Evolutionary conservation across 2,113 vertebrate species (phyloP), one percentile per base, ranked within the genome.

Genomic region (Onychostruthus taczanowskii): DNA sequence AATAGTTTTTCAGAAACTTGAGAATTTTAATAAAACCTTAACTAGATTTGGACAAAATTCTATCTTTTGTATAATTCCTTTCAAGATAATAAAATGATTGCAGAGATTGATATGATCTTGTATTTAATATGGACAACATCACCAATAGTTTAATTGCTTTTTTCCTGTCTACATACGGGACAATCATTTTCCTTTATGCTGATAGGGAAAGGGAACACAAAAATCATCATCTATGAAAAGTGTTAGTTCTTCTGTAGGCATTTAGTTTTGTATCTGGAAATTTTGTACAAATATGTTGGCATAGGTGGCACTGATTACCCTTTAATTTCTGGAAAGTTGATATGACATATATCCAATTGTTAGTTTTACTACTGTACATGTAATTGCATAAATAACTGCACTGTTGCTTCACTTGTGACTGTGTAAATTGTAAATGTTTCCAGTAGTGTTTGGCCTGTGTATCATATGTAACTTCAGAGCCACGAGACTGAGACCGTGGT

Each of bases 331-430:
- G 84, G 43, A 84, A 84, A 83, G 84, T 3, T 53, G 50, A 44
- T 73, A 22, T 1, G 6, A 35, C 27, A 6, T 89, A 85, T 87
- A 96, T 87, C 47, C 59, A 64, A 47, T 30, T 73, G 4, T 83
- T 92, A 76, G 20, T 91, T 92, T 88, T 89, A 91, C 82, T 96
- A 87, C 93, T 94, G 93, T 94, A 90, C 39, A 44, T 50, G 46
- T 81, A 94, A 68, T 62, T 82, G 9, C 31, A 16, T 59, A 83
- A 78, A 64, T 87, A 95, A 93, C 39, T 10, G 52, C 68, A 92
- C 72, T 80, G 90, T 94, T 95, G 74, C 82, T 92, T 92, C 64
- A 46, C n/a, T 80, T 68, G 66, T 74, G 73, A 64, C 55, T 90
- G 28, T 77, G 27, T 87, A 92, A 83, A 84, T 49, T 92, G 39